Evolutionary conservation across 2,888 invertebrate species (phyloP).

Genomic region (Congeria kusceri): DNA sequence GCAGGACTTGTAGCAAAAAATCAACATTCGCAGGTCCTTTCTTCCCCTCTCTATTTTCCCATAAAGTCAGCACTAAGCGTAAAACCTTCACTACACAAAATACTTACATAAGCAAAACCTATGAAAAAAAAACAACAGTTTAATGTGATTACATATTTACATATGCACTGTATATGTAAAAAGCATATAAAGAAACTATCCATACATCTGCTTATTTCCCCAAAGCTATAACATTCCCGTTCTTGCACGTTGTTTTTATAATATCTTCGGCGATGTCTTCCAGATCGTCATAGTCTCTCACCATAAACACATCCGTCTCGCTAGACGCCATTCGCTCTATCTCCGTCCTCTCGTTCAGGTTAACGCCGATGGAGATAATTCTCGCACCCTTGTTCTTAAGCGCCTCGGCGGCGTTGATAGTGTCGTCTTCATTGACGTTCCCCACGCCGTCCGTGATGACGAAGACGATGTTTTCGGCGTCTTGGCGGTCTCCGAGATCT

Average conservation of each 20-base stretch:
- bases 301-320: conserved; percentile 72
- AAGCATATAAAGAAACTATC: too few species aligned
- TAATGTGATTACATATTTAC: too few species aligned
- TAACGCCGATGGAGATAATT: conserved; percentile 77
- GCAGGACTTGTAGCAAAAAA: too few species aligned
- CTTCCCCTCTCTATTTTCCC: too few species aligned
- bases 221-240: conserved; percentile 30
- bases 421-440: conserved; percentile 76
- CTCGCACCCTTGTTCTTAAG: conserved; percentile 74
- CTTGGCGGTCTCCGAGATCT: conserved; percentile 68
- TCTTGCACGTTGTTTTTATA: conserved; percentile 68
- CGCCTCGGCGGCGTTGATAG: conserved; percentile 73
- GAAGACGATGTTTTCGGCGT: conserved; percentile 74
- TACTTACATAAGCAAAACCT: too few species aligned
- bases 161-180: too few species aligned
- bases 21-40: too few species aligned
- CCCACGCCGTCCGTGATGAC: conserved; percentile 80
- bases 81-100: too few species aligned
- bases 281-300: conserved; percentile 70
- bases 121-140: too few species aligned
- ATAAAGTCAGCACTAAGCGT: too few species aligned
- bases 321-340: conserved; percentile 71
- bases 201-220: too few species aligned
- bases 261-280: conserved; percentile 68
- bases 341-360: conserved; percentile 67